Percentiles rank a stretch among this genome's conserved stretches.
These are phyloP conservation scores for Brachionichthys hirsutus DNA, from an alignment of 2,113 vertebrate genomes.

Conservation along the genomic window DNA sequence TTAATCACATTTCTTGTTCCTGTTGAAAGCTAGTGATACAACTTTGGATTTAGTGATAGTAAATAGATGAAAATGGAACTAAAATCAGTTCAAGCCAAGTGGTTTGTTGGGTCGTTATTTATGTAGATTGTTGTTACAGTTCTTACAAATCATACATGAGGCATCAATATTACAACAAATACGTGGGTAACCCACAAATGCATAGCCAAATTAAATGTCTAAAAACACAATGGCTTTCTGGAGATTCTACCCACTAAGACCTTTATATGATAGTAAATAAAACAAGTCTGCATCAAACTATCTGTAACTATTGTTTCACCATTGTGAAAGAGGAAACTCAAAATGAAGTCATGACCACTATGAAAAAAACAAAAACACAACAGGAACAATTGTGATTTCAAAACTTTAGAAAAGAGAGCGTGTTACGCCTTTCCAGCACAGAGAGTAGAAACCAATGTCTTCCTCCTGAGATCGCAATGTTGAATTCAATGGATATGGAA, in stretches of 20 bases:
- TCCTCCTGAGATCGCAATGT: background rate
- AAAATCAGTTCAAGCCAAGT: background rate
- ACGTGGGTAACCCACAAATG: too few species aligned
- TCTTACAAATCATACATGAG: background rate
- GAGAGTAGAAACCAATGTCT: background rate
- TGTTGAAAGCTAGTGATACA: background rate
- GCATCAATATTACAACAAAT: too few species aligned
- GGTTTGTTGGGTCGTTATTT: background rate
- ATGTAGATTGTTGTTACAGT: background rate
- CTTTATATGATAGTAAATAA: too few species aligned
- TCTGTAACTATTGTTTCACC: background rate
- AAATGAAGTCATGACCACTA: slow-evolving; percentile 46
- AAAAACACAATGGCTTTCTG: too few species aligned
- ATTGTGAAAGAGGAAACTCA: slow-evolving; percentile 49
- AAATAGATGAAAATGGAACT: background rate
- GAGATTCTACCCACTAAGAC: too few species aligned
- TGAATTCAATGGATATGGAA: background rate
- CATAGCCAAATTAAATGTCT: too few species aligned
- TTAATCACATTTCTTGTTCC: background rate
- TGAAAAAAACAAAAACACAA: slow-evolving; percentile 59
- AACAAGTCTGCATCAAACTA: too few species aligned
- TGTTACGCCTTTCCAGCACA: background rate
- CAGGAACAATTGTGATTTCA: slow-evolving; percentile 69
- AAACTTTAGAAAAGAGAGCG: slow-evolving; percentile 44
- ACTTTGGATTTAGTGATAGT: background rate